Conservation (phyloP, 2,888 invertebrate species). For the Aphodius sticticus region DNA sequence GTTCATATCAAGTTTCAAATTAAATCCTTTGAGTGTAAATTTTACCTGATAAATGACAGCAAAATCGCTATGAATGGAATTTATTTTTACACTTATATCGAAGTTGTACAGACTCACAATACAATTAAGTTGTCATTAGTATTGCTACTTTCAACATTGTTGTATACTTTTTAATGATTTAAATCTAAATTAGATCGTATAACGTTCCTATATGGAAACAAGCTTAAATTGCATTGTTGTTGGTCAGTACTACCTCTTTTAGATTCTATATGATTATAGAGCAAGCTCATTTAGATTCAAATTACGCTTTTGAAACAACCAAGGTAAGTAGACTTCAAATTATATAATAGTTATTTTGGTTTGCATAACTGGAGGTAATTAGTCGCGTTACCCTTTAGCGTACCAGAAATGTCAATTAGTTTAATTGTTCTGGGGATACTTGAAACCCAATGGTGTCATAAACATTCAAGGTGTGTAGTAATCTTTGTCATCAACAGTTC, state of each 20-base stretch:
- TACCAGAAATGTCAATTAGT: background rate
- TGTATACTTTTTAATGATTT: background rate
- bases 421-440: background rate
- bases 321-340: background rate
- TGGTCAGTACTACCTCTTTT: background rate
- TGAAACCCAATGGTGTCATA: constrained; percentile 4
- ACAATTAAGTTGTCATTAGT: too few relatives aligned
- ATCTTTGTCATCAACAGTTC: background rate
- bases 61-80: too few relatives aligned
- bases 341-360: background rate
- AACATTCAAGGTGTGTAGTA: background rate
- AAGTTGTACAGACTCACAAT: too few relatives aligned
- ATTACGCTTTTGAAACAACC: background rate
- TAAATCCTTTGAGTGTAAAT: too few relatives aligned
- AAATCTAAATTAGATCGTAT: background rate
- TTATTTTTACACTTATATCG: too few relatives aligned
- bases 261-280: background rate
- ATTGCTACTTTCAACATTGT: too few relatives aligned
- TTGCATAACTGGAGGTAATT: background rate
- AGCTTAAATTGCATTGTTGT: background rate
- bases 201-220: background rate
- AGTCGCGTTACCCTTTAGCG: background rate
- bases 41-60: too few relatives aligned
- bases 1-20: too few relatives aligned
- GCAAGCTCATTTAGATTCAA: background rate